Percentiles rank a stretch among this genome's conserved stretches.
Conservation (phyloP, 2,888 invertebrate species). For the Polylopha cassiicola region DNA sequence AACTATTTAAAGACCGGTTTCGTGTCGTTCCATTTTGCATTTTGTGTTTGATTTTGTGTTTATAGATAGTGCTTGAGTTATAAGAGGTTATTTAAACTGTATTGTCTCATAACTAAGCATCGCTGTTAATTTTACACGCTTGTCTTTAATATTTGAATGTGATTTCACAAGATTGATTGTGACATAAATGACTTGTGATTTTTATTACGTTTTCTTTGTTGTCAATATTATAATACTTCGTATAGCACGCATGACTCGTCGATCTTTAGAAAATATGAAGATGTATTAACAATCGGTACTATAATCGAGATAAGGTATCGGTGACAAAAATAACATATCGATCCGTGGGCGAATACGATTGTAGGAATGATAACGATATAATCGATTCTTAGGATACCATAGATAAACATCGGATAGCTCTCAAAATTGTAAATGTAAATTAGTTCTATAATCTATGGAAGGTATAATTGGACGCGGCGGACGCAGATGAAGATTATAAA, state of each 20-base stretch:
- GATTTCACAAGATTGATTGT: slow-evolving; percentile 7
- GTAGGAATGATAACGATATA: slow-evolving; percentile 30
- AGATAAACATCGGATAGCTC: slow-evolving; percentile 37
- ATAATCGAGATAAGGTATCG: slow-evolving; percentile 35
- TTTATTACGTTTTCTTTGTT: slow-evolving; percentile 23
- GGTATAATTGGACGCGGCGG: slow-evolving; percentile 20
- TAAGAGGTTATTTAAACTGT: too few species aligned
- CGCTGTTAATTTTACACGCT: too few species aligned
- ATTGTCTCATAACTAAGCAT: too few species aligned
- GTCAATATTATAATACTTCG: slow-evolving; percentile 10
- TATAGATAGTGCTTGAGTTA: slow-evolving; percentile 11
- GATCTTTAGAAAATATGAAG: slow-evolving; percentile 28
- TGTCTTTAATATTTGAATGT: too few species aligned
- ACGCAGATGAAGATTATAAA: slow-evolving; percentile 19
- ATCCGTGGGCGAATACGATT: slow-evolving; percentile 36
- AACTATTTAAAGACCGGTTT: slow-evolving; percentile 48
- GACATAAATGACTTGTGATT: slow-evolving; percentile 28
- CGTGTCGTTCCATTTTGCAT: slow-evolving; percentile 42
- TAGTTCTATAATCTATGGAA: slow-evolving; percentile 24
- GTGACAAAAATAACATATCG: slow-evolving; percentile 44
- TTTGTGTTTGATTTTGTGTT: slow-evolving; percentile 31
- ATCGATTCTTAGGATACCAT: slow-evolving; percentile 23
- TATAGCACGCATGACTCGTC: slow-evolving; percentile 34
- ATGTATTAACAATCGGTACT: slow-evolving; percentile 38
- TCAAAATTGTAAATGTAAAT: slow-evolving; percentile 41